These are phyloP conservation scores for Streblospio benedicti DNA, from an alignment of 1,140 invertebrate genomes.

Conservation along the genomic window DNA sequence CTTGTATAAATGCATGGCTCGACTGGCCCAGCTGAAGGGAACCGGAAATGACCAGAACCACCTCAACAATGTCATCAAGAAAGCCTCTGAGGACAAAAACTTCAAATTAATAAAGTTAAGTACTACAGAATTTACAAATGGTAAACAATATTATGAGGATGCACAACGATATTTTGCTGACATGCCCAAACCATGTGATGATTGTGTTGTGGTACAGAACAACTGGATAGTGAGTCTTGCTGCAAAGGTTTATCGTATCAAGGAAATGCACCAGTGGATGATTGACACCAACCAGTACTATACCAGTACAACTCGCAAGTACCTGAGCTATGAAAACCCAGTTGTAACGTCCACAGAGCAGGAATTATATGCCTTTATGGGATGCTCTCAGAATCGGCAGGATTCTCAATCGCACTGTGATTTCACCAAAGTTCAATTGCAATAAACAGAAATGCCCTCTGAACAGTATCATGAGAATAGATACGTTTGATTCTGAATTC, in stretches of 20 bases:
- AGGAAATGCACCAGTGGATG: neutral
- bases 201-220: conserved; percentile 1
- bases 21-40: no score
- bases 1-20: no score
- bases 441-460: conserved; percentile 8
- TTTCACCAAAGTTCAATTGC: conserved; percentile 15
- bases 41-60: no score
- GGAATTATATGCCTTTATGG: no score
- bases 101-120: no score
- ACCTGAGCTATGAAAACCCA: neutral
- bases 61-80: no score
- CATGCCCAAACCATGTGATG: conserved; percentile 3
- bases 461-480: conserved; percentile 11
- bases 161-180: conserved; percentile 11
- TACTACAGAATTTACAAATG: no score
- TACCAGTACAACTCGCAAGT: neutral
- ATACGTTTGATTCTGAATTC: conserved; percentile 13
- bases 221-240: neutral
- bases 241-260: neutral
- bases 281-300: neutral
- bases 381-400: conserved; percentile 12
- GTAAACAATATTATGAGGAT: conserved; percentile 4
- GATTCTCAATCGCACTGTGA: conserved; percentile 12
- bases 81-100: no score
- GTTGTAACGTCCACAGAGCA: no score